Evolutionary conservation across 2,888 invertebrate species (phyloP).

Genomic region (Agrochola circellaris): DNA sequence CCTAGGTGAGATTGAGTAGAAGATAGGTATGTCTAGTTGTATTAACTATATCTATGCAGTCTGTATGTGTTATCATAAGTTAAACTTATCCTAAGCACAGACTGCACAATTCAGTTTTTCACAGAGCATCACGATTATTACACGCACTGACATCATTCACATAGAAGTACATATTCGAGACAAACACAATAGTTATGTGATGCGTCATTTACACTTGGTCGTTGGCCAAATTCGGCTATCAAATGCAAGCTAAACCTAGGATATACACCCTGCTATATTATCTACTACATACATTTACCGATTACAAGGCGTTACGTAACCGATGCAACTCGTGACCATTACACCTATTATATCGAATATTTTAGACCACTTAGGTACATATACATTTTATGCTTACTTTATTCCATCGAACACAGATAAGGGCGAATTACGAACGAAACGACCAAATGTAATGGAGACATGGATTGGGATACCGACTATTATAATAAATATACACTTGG

Average conservation of each 20-base stretch:
- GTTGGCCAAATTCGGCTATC: conserved; percentile 63
- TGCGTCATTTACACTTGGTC: conserved; percentile 65
- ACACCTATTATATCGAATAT: conserved; percentile 48
- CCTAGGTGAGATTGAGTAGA: conserved; percentile 63
- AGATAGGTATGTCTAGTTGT: conserved; percentile 44
- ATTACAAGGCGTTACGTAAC: conserved; percentile 58
- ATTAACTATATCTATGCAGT: conserved; percentile 72
- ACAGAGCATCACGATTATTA: conserved; percentile 40
- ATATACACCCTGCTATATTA: conserved; percentile 58
- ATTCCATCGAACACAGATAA: conserved; percentile 61
- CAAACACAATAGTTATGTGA: conserved; percentile 52
- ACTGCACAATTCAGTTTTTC: conserved; percentile 66
- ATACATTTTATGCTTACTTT: conserved; percentile 41
- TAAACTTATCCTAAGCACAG: conserved; percentile 66
- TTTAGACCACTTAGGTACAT: conserved; percentile 56
- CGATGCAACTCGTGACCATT: conserved; percentile 40
- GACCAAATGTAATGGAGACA: conserved; percentile 62
- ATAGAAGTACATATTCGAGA: conserved; percentile 49
- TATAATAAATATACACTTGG: conserved; percentile 25
- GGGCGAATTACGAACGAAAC: conserved; percentile 51
- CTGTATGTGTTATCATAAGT: conserved; percentile 70
- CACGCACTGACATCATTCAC: conserved; percentile 44
- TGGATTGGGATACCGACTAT: conserved; percentile 23
- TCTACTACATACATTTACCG: conserved; percentile 52
- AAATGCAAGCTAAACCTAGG: conserved; percentile 58